phyloP scores from a whole-genome alignment of 2,113 vertebrate genomes.

The Cebidichthys violaceus region DNA sequence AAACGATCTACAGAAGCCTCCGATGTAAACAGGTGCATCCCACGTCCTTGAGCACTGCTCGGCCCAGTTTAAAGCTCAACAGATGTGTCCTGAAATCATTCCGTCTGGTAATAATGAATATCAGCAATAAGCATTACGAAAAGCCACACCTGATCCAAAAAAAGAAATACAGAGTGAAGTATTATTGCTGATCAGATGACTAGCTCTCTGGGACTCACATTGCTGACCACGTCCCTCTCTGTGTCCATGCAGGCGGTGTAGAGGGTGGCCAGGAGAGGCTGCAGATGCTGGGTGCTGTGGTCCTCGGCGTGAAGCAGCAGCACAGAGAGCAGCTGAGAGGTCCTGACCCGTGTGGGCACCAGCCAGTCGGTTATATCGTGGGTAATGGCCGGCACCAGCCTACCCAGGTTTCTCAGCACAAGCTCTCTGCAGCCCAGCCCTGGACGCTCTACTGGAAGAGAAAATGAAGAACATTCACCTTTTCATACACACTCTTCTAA shows the following conservation, averaged over 20 bases:
- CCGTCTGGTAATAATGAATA: not conserved
- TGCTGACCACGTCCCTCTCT: constrained; percentile 85
- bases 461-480: not conserved
- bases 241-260: constrained; percentile 86
- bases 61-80: constrained; percentile 31
- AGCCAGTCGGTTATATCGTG: constrained; percentile 93
- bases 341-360: constrained; percentile 88
- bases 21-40: constrained; percentile 67
- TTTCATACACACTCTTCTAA: not conserved
- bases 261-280: constrained; percentile 86
- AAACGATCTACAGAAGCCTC: constrained; percentile 45
- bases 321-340: constrained; percentile 87
- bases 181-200: not conserved
- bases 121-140: not conserved
- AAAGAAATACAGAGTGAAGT: not conserved
- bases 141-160: not conserved
- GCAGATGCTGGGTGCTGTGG: constrained; percentile 92
- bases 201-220: constrained; percentile 82
- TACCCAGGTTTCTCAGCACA: constrained; percentile 91
- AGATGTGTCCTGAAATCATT: constrained; percentile 57
- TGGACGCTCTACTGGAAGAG: constrained; percentile 85
- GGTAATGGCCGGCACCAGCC: constrained; percentile 89
- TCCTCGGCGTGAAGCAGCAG: constrained; percentile 93
- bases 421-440: constrained; percentile 94
- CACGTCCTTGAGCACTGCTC: constrained; percentile 55